Conservation (phyloP, 1,140 invertebrate species). For the Mylabris phalerata region DNA sequence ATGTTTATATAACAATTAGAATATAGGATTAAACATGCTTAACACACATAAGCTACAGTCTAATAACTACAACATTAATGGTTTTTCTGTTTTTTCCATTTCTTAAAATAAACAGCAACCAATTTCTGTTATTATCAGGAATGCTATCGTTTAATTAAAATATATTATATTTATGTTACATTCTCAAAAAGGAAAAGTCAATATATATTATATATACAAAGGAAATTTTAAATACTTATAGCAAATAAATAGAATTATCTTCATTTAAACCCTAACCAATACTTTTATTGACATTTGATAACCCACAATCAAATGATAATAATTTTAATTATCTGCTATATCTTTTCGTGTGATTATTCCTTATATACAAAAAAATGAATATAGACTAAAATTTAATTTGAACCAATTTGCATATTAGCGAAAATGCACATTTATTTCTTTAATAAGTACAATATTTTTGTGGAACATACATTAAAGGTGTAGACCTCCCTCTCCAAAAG, state of each 20-base stretch:
- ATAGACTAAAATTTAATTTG: too few species aligned
- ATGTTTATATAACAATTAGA: conserved; percentile 35
- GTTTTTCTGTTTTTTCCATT: background rate
- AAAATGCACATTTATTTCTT: background rate
- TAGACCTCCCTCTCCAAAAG: too few species aligned
- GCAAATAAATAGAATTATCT: background rate
- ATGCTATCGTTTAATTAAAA: background rate
- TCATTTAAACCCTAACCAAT: too few species aligned
- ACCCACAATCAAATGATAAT: too few species aligned
- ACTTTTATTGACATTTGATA: too few species aligned
- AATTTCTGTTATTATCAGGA: background rate
- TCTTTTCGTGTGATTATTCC: too few species aligned
- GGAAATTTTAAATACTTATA: background rate
- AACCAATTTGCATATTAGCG: too few species aligned
- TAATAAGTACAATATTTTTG: conserved; percentile 7
- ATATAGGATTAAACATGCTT: conserved; percentile 34
- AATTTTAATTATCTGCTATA: too few species aligned
- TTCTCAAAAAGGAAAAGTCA: background rate
- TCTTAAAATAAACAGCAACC: background rate
- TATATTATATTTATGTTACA: background rate
- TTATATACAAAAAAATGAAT: too few species aligned
- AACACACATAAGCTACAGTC: conserved; percentile 35
- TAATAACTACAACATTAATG: conserved; percentile 21
- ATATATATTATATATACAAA: background rate
- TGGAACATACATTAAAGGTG: background rate